phyloP scores from a whole-genome alignment of 2,888 invertebrate species.

The Limnephilus lunatus region DNA sequence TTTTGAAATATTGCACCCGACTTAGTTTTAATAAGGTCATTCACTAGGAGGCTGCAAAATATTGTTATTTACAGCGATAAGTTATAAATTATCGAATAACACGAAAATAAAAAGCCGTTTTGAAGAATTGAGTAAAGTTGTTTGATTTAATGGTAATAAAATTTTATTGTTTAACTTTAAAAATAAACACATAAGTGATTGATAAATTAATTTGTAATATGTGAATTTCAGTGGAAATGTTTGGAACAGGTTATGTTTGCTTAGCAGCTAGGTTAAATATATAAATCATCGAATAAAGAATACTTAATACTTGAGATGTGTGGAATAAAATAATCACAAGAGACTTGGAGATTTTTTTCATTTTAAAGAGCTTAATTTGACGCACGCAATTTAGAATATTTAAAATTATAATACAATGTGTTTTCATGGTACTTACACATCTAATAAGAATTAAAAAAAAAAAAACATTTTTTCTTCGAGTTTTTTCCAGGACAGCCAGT shows the following conservation, averaged over 20 bases:
- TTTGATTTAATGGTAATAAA: conserved; percentile 7
- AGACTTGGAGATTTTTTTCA: not conserved
- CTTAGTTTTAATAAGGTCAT: not conserved
- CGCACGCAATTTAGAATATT: not conserved
- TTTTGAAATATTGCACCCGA: not conserved
- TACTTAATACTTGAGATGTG: not conserved
- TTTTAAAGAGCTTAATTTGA: not conserved
- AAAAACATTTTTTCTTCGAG: not conserved
- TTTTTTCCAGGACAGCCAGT: not conserved
- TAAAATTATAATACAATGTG: not conserved
- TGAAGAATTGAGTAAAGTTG: not conserved
- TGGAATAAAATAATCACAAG: not conserved
- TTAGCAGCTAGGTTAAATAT: not conserved
- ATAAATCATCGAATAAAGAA: not conserved
- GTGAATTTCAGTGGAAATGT: not conserved
- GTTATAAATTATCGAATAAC: not conserved
- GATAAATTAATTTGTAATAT: not conserved
- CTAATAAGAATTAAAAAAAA: not conserved
- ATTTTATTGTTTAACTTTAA: not conserved
- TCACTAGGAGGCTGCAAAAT: not conserved
- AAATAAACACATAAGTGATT: not conserved
- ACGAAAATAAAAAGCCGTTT: not conserved
- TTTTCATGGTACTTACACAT: not conserved
- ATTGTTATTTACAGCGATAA: not conserved
- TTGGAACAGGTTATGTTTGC: not conserved